Conservation (phyloP, 2,113 vertebrate species). For the Chelonoidis abingdonii region DNA sequence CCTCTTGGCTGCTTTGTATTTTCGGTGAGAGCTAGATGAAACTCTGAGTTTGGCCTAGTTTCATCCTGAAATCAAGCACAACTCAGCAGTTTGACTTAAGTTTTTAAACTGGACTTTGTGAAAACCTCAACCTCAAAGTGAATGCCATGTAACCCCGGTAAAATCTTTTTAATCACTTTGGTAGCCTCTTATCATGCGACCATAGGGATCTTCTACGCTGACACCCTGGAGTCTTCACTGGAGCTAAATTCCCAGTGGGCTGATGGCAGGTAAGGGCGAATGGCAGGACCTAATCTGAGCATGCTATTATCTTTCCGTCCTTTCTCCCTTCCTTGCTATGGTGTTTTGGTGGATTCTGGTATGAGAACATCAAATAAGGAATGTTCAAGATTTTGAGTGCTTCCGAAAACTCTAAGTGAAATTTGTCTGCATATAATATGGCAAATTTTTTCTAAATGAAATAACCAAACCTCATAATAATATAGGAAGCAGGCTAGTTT, state of each 20-base stretch:
- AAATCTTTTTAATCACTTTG: background rate
- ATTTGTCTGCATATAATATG: slow-evolving; percentile 7
- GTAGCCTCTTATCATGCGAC: background rate
- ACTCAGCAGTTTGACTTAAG: slow-evolving; percentile 39
- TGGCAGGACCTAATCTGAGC: background rate
- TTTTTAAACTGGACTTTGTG: slow-evolving; percentile 33
- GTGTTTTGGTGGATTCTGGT: background rate
- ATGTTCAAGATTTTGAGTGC: background rate
- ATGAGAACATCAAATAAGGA: slow-evolving; percentile 28
- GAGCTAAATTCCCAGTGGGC: background rate
- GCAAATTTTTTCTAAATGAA: background rate
- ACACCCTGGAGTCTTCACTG: background rate
- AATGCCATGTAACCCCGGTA: slow-evolving; percentile 43
- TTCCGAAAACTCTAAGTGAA: background rate
- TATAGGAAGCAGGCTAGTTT: slow-evolving; percentile 3
- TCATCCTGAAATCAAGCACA: slow-evolving; percentile 26
- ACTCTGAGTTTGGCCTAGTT: slow-evolving; percentile 69
- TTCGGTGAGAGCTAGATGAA: slow-evolving; percentile 72
- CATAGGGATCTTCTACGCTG: background rate
- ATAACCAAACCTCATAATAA: background rate
- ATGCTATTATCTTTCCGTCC: background rate
- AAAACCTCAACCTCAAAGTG: slow-evolving; percentile 60
- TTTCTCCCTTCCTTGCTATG: background rate
- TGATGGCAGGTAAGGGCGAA: background rate
- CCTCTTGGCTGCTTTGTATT: slow-evolving; percentile 72